Base-by-base conservation (phyloP, 30 jellyfish, hydroid and myxozoan species). In the Mastigias papua region DNA sequence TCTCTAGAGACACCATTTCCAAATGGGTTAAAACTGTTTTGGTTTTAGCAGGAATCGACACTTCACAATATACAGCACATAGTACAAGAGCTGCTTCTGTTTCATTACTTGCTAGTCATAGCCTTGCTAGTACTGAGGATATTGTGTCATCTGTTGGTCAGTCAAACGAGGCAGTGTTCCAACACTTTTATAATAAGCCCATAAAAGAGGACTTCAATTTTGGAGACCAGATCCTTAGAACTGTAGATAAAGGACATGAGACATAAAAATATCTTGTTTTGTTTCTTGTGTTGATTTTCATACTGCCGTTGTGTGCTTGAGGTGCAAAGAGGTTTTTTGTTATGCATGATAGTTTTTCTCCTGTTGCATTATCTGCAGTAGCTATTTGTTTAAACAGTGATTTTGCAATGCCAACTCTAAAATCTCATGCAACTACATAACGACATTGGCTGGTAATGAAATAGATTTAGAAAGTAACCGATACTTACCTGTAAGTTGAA, bases 371-470 rank as follows among this genome's bases (percentile, higher is more conserved):
- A 6, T 20, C 11, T 35, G 26, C 32, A 11, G 80, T 22, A 68
- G 50, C 22, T 68, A 15, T 68, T 21, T 27, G 37, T 68, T 27
- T 32, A 30, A 8, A 46, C 60, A 46, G 16, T 16, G 35, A 35
- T 46, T 75, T 49, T 23, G 67, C n/a, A n/a, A n/a, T n/a, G n/a
- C n/a, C n/a, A n/a, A n/a, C n/a, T n/a, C n/a, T n/a, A n/a, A n/a
- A n/a, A 82, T 82, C 92, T 82, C 85, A 76, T 69, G 67, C 92
- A 82, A 69, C 73, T 82, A 66, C 85, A 73, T 69, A 82, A 46
- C 29, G 86, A 82, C 50, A 71, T 79, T 58, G 90, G 81, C 90
- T 79, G 71, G 74, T 58, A 48, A 31, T 48, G 78, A 65, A 82
- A 82, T 82, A 82, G 92, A 82, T 65, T 82, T 67, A 10, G 37